Percentiles rank a stretch among this genome's conserved stretches.
Evolutionary conservation across 1,140 invertebrate species (phyloP).

Genomic region (Bombus picipes): DNA sequence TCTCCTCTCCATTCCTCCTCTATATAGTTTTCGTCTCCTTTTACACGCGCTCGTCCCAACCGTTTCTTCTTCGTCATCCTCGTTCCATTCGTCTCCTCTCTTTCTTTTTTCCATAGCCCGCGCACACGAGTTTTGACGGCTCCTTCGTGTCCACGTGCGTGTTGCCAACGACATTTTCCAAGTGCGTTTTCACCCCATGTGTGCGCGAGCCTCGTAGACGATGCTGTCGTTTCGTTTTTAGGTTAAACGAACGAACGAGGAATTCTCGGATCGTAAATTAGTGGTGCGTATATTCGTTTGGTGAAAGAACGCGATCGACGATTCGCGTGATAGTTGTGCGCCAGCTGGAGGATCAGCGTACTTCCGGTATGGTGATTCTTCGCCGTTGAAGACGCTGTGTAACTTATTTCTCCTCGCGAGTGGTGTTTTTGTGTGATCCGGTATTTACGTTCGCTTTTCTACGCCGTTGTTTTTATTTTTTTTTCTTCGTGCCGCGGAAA

Average conservation of each 20-base stretch:
- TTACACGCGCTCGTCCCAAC: background rate
- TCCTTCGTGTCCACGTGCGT: background rate
- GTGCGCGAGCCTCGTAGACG: conserved; percentile 9
- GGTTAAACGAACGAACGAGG: background rate
- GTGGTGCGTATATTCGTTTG: background rate
- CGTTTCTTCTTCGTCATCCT: conserved; percentile 1
- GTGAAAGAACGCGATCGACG: background rate
- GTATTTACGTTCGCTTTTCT: background rate
- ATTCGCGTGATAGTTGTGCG: conserved; percentile 14
- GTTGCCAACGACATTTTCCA: background rate
- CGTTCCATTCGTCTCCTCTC: background rate
- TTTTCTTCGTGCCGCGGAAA: background rate
- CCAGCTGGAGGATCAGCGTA: background rate
- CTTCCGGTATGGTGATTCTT: conserved; percentile 38
- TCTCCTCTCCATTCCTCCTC: background rate
- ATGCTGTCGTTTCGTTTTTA: background rate
- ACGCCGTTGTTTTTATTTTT: background rate
- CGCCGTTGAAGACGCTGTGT: background rate
- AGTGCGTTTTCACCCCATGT: background rate
- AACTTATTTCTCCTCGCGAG: background rate
- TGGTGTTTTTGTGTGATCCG: background rate
- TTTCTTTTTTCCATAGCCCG: background rate
- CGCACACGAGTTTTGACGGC: background rate
- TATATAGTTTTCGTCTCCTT: background rate
- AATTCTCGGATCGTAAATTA: background rate